Evolutionary conservation across 2,888 invertebrate species (phyloP), one percentile per base, ranked within the genome.

Genomic region (Drosophila formosana): DNA sequence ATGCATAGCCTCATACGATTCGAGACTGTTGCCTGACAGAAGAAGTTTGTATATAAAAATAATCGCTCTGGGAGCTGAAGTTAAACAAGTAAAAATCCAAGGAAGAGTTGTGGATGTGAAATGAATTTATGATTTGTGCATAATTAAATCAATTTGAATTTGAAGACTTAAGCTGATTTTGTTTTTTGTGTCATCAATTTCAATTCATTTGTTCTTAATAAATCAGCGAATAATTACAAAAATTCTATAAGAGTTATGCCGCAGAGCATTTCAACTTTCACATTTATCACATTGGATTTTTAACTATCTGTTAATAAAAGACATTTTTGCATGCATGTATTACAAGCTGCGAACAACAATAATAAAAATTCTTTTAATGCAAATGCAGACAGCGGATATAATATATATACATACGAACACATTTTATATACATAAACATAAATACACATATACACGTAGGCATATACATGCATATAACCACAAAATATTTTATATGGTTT

Each of bases 301-400:
- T 74, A 74, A 80, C 73, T 78, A 69, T 82, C 76, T 86, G 80
- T 85, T 83, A 83, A 83, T 78, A 80, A 78, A 85, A 65, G 68
- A 61, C 49, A 75, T 67, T 70, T 66, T 72, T 45, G 18, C 61
- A 18, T 65, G 43, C 57, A 66, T 80, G 83, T 86, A 72, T 52
- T 58, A 78, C 83, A 66, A 53, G 66, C 63, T 39, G 71, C 41
- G 66, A 75, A 74, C 76, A 74, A 76, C 67, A 68, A 53, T 72
- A 72, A 70, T 67, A 49, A 65, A 80, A 85, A 72, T 73, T 78
- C 66, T 73, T 82, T 76, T 75, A 80, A 80, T 80, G 69, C 51
- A 69, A 82, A 85, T 70, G 72, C 80, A 72, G 78, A 64, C 80
- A 74, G 51, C 56, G 51, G 41, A 66, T 67, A 69, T 55, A 66